Evolutionary conservation across 1,140 invertebrate genomes (phyloP), one percentile per base, ranked within the genome.

Genomic region (Anastrepha ludens): DNA sequence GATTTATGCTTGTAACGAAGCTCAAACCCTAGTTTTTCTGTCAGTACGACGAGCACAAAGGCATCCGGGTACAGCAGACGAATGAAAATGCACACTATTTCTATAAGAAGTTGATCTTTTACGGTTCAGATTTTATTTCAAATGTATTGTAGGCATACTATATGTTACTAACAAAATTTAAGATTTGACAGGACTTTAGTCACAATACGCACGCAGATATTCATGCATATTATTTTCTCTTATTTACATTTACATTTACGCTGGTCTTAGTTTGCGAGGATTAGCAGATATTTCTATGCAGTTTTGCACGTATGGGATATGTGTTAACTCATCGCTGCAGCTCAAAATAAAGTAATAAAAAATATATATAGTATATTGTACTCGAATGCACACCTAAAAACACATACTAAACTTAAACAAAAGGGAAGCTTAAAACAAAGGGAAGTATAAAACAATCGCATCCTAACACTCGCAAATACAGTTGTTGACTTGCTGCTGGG

Each of bases 361-460:
- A 74, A 74, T 13, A 74, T 39, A 47, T 15, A 74, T 41, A 17
- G 60, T 62, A 62, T 62, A 62, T 47, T 47, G 70, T 74, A 47
- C 70, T 50, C 70, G 13, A 17, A 39, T 74, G 70, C 41, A 50
- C 39, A 74, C 13, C 41, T 62, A 55, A 81, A 81, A 50, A 81
- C 74, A 81, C 47, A 81, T 81, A 81, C 74, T 81, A 81, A 74
- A 81, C 47, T 81, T 81, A 55, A 20, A 81, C 47, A 81, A 81
- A 81, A 58, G 74, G 74, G 74, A 50, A 55, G 74, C 74, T 91
- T 89, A 91, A 92, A 90, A 92, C 91, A 92, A 92, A 92, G 90
- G 89, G 91, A 89, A 91, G 90, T 89, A 89, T 88, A 90, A 90
- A 92, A 92, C 91, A 92, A 92, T 91, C 90, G 90, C 89, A 88